A percentile compares a stretch with the other conserved stretches of the same genome.
Conservation (phyloP, 2,113 vertebrate species). For the Hemiprocne comata region DNA sequence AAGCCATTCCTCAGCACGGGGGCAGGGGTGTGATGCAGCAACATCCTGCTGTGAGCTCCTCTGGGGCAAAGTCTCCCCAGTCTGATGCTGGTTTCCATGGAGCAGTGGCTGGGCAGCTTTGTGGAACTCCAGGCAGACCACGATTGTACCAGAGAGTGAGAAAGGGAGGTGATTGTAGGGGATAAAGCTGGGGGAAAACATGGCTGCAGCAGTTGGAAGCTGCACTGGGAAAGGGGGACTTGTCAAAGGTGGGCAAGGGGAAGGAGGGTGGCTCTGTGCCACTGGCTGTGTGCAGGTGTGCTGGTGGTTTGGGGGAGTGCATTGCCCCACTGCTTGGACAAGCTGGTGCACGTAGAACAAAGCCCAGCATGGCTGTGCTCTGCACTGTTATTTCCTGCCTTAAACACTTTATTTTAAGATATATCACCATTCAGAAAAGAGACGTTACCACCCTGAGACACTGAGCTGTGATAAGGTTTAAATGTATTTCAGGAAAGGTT, state of each 20-base stretch:
- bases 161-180: neutral
- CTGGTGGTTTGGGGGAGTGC: neutral
- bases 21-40: neutral
- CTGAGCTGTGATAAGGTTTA: neutral
- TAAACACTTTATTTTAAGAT: neutral
- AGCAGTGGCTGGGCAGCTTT: neutral
- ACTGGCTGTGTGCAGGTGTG: neutral
- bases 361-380: neutral
- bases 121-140: neutral
- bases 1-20: neutral
- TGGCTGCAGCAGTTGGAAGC: neutral
- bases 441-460: fast-evolving
- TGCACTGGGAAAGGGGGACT: neutral
- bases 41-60: neutral
- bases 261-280: neutral
- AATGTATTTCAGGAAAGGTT: neutral
- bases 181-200: neutral
- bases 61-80: neutral
- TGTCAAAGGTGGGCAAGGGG: neutral
- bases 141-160: neutral
- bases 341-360: neutral
- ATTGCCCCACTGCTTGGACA: neutral
- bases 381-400: neutral
- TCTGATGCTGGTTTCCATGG: neutral
- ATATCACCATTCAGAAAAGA: neutral